Evolutionary conservation across 2,797 vertebrate species (phyloP).

Genomic region (Eospalax fontanierii): DNA sequence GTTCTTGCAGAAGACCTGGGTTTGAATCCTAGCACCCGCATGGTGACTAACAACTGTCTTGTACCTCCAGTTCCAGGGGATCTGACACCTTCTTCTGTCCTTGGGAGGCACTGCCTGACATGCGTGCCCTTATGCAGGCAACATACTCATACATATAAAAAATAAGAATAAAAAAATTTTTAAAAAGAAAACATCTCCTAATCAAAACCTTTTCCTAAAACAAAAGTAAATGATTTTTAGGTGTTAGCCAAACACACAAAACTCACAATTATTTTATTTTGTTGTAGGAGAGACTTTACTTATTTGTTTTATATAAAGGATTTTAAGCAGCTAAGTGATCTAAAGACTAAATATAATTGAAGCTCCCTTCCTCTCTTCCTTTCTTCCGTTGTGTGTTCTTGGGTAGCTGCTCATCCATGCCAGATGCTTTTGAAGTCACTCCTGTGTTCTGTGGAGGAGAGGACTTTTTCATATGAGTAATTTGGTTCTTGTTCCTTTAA

Average conservation of each 20-base stretch:
- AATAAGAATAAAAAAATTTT: no score
- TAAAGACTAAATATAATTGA: neutral
- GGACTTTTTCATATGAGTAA: slow-evolving; percentile 40
- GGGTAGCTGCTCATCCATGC: neutral
- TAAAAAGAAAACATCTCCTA: neutral
- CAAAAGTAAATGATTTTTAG: slow-evolving; percentile 39
- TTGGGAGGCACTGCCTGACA: no score
- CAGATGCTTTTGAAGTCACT: neutral
- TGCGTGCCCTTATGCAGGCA: no score
- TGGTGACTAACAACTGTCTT: no score
- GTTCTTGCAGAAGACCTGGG: no score
- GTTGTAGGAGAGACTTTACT: neutral
- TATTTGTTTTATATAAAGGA: slow-evolving; percentile 51
- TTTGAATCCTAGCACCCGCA: no score
- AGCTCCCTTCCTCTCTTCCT: neutral
- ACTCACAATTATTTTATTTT: slow-evolving; percentile 31
- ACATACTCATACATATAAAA: no score
- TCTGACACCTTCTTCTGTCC: no score
- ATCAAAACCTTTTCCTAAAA: neutral
- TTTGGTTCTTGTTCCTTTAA: slow-evolving; percentile 45
- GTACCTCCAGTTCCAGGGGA: no score
- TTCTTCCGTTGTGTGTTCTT: neutral
- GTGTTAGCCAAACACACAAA: slow-evolving; percentile 21
- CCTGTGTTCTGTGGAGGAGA: neutral
- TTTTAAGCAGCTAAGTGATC: neutral